Percentiles rank a stretch among this genome's conserved stretches.
phyloP scores from a whole-genome alignment of 1,140 invertebrate genomes.

The Drosophila ogumai region DNA sequence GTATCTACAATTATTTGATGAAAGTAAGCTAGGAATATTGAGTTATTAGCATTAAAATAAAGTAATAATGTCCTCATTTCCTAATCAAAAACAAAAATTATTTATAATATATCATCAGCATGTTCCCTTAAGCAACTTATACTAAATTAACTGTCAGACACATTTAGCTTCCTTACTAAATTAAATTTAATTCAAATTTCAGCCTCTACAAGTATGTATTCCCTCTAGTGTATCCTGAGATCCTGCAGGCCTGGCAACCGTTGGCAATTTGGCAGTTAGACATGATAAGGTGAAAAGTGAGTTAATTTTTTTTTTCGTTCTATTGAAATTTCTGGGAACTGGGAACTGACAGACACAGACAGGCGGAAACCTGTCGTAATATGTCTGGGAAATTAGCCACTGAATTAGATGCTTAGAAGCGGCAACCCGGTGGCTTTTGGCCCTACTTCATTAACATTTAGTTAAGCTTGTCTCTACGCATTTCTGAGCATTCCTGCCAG shows the following conservation, averaged over 20 bases:
- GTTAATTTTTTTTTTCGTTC: constrained; percentile 16
- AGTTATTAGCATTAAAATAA: too few species aligned
- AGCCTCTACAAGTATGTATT: background rate
- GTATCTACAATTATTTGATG: too few species aligned
- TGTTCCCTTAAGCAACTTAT: background rate
- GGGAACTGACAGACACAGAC: constrained; percentile 2
- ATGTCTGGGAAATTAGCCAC: constrained; percentile 63
- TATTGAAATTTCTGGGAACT: constrained; percentile 36
- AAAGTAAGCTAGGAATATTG: too few species aligned
- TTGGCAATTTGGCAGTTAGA: constrained; percentile 49
- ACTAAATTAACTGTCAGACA: background rate
- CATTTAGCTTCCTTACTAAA: background rate
- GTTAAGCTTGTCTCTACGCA: constrained; percentile 42
- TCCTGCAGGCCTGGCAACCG: constrained; percentile 1
- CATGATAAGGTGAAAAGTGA: constrained; percentile 64
- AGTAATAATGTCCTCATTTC: too few species aligned
- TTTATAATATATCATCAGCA: background rate
- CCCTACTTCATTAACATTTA: constrained; percentile 55
- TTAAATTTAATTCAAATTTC: background rate
- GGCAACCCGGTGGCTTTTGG: constrained; percentile 1
- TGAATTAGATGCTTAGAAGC: constrained; percentile 31
- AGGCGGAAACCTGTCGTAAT: constrained; percentile 15
- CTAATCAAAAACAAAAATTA: background rate
- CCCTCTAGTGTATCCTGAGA: constrained; percentile 1
- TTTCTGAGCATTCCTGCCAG: constrained; percentile 40